These are phyloP conservation scores for Karalla daura DNA, from an alignment of 2,797 vertebrate genomes.

Conservation along the genomic window DNA sequence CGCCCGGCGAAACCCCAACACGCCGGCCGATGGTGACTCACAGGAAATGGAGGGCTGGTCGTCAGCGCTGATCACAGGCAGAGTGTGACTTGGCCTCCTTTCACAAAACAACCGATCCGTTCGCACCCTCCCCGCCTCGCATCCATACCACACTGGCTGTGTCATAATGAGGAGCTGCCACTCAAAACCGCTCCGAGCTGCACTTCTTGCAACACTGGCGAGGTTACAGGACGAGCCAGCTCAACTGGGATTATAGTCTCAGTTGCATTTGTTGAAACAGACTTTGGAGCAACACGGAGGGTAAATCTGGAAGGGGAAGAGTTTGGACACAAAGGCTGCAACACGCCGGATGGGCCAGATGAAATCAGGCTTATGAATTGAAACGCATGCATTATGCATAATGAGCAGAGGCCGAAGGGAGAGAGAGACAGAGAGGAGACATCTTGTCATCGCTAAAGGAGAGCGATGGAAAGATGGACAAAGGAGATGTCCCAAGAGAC, in stretches of 20 bases:
- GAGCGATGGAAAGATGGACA: slow-evolving; percentile 82
- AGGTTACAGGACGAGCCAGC: slow-evolving; percentile 62
- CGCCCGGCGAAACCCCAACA: slow-evolving; percentile 30
- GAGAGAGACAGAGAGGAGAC: slow-evolving; percentile 73
- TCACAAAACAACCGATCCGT: slow-evolving; percentile 54
- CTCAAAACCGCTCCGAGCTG: slow-evolving; percentile 62
- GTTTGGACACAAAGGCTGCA: slow-evolving; percentile 67
- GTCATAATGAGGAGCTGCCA: slow-evolving; percentile 73
- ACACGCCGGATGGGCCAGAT: slow-evolving; percentile 45
- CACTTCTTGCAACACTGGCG: slow-evolving; percentile 66
- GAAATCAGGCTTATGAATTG: slow-evolving; percentile 66
- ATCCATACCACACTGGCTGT: slow-evolving; percentile 62
- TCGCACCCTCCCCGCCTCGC: slow-evolving; percentile 19
- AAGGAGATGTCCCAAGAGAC: slow-evolving; percentile 82
- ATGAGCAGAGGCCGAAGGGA: slow-evolving; percentile 63
- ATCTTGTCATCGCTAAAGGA: slow-evolving; percentile 81
- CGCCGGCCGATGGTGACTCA: slow-evolving; percentile 45
- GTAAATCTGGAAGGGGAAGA: slow-evolving; percentile 67
- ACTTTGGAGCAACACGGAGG: slow-evolving; percentile 55
- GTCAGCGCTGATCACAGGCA: slow-evolving; percentile 50
- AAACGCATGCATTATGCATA: slow-evolving; percentile 73
- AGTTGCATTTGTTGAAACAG: slow-evolving; percentile 62
- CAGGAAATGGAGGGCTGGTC: slow-evolving; percentile 53
- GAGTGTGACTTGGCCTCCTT: slow-evolving; percentile 52
- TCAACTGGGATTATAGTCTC: slow-evolving; percentile 65